phyloP scores from a whole-genome alignment of 2,888 invertebrate species.

The Theristus sp. region DNA sequence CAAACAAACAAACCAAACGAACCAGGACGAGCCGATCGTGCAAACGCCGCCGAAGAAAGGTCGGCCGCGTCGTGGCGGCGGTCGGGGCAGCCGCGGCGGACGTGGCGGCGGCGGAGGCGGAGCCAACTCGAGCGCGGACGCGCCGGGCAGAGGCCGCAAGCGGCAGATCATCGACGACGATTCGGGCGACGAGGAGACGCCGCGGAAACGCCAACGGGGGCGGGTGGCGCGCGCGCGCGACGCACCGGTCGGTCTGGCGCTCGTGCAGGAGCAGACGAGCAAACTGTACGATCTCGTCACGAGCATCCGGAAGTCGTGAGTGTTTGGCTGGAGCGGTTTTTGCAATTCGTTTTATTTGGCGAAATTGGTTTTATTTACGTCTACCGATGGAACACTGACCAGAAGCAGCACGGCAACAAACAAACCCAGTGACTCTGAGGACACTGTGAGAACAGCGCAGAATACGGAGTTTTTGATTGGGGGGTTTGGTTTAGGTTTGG shows the following conservation, averaged over 20 bases:
- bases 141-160: neutral
- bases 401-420: too few relatives aligned
- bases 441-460: too few relatives aligned
- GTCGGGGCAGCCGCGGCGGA: slow-evolving; percentile 14
- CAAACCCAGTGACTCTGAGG: too few relatives aligned
- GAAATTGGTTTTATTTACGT: too few relatives aligned
- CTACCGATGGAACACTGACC: too few relatives aligned
- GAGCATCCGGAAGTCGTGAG: neutral
- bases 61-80: slow-evolving; percentile 22
- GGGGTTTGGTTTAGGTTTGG: too few relatives aligned
- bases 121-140: too few relatives aligned
- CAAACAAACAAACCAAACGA: too few relatives aligned
- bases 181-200: slow-evolving; percentile 6
- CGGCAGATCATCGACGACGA: slow-evolving; percentile 7
- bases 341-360: too few relatives aligned
- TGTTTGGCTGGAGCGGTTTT: too few relatives aligned
- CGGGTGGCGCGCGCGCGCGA: slow-evolving; percentile 1
- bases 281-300: slow-evolving; percentile 1
- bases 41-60: slow-evolving; percentile 33
- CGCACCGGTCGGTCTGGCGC: too few relatives aligned
- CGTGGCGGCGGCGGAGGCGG: slow-evolving; percentile 1
- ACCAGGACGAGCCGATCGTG: slow-evolving; percentile 33
- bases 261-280: neutral
- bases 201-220: slow-evolving; percentile 2
- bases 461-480: too few relatives aligned